These are phyloP conservation scores for Papilio glaucus DNA, from an alignment of 1,140 invertebrate species.

Conservation along the genomic window DNA sequence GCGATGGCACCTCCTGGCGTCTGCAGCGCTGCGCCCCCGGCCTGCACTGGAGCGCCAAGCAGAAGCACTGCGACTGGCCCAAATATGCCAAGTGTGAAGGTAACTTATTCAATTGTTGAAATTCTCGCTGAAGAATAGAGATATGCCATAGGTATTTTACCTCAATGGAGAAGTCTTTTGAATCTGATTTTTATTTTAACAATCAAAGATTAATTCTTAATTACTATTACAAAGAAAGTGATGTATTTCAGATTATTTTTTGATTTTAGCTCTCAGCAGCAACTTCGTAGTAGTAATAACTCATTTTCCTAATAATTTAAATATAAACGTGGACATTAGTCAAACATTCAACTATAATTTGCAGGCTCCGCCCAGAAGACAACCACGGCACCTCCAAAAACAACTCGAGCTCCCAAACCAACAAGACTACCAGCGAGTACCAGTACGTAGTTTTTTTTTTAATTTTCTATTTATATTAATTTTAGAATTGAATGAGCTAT, in stretches of 20 bases:
- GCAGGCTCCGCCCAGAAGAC: slow-evolving; percentile 51
- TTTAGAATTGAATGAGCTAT: too few relatives aligned
- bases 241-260: too few relatives aligned
- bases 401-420: slow-evolving; percentile 53
- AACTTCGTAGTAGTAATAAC: too few relatives aligned
- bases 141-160: too few relatives aligned
- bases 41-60: slow-evolving; percentile 89
- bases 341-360: slow-evolving; percentile 29
- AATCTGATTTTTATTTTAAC: too few relatives aligned
- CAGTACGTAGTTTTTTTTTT: slow-evolving; percentile 45
- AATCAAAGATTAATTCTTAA: too few relatives aligned
- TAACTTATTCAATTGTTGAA: slow-evolving; percentile 36
- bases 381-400: slow-evolving; percentile 56
- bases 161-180: too few relatives aligned
- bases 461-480: too few relatives aligned
- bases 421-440: slow-evolving; percentile 47
- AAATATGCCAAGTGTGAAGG: slow-evolving; percentile 86
- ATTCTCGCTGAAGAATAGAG: background rate
- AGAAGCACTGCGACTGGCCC: slow-evolving; percentile 91
- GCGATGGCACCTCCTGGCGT: slow-evolving; percentile 86
- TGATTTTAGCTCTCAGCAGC: too few relatives aligned
- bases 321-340: background rate
- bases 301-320: background rate
- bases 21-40: slow-evolving; percentile 89
- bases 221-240: too few relatives aligned